Percentiles rank a stretch among this genome's conserved stretches.
phyloP scores from a whole-genome alignment of 1,140 invertebrate species.

The Pararge aegeria region DNA sequence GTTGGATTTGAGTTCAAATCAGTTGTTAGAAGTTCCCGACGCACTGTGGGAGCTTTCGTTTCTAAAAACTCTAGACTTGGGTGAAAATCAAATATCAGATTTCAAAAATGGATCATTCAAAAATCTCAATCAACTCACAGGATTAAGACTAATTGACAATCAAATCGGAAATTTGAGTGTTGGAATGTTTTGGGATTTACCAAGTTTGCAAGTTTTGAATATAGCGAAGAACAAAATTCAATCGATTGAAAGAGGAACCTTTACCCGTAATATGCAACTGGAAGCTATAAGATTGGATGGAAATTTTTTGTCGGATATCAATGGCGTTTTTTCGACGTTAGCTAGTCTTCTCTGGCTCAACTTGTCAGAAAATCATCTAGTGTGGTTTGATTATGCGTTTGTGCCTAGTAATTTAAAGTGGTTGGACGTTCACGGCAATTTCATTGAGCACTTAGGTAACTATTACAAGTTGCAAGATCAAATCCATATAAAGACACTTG shows the following conservation, averaged over 20 bases:
- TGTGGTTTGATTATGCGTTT: conserved; percentile 95
- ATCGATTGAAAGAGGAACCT: conserved; percentile 89
- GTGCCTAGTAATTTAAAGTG: conserved; percentile 93
- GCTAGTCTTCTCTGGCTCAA: conserved; percentile 91
- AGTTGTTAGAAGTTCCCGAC: conserved; percentile 88
- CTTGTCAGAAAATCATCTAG: conserved; percentile 93
- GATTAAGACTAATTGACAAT: conserved; percentile 91
- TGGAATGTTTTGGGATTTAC: conserved; percentile 92
- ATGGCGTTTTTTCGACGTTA: conserved; percentile 90
- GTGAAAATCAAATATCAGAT: conserved; percentile 90
- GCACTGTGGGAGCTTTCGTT: conserved; percentile 90
- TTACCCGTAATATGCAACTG: conserved; percentile 88
- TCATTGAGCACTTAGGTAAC: conserved; percentile 91
- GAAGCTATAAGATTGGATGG: conserved; percentile 92
- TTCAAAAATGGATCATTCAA: conserved; percentile 91
- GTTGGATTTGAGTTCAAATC: conserved; percentile 93
- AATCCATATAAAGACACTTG: conserved; percentile 89
- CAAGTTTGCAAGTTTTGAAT: conserved; percentile 91
- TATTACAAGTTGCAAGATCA: conserved; percentile 91
- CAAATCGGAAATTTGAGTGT: conserved; percentile 91
- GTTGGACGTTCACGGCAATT: conserved; percentile 94
- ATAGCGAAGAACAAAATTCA: conserved; percentile 93
- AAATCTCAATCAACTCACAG: conserved; percentile 91
- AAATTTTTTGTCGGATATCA: conserved; percentile 92
- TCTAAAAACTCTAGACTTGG: conserved; percentile 91